Evolutionary conservation across 23 tunicate genomes (phyloP).

Genomic region (Ascidia mentula): DNA sequence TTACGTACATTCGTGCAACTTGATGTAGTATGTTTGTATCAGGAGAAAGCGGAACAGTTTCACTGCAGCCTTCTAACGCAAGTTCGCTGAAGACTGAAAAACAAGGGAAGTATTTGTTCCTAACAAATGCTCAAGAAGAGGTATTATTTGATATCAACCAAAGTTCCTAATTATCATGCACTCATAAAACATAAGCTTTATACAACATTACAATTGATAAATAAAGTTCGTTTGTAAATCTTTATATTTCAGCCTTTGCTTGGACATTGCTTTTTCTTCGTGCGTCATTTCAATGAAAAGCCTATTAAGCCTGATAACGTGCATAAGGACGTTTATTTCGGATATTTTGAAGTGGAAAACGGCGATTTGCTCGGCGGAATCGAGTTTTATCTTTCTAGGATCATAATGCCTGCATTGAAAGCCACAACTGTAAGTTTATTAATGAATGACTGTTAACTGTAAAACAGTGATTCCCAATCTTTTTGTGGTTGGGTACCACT

Average conservation of each 20-base stretch:
- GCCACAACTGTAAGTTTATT: constrained; percentile 64
- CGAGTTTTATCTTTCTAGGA: constrained; percentile 56
- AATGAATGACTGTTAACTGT: no score
- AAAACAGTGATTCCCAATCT: no score
- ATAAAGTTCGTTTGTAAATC: no score
- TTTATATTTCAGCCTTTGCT: constrained; percentile 48
- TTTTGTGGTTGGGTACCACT: no score
- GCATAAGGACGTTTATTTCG: constrained; percentile 66
- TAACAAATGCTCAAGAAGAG: constrained; percentile 79
- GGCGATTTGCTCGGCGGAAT: constrained; percentile 64
- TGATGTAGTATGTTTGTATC: not conserved
- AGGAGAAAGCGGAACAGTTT: not conserved
- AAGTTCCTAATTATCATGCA: no score
- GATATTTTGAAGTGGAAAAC: constrained; percentile 68
- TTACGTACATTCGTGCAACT: no score
- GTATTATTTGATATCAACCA: constrained; percentile 12
- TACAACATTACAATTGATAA: no score
- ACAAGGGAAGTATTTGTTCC: constrained; percentile 58
- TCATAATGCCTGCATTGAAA: constrained; percentile 52
- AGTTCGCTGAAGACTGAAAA: constrained; percentile 19
- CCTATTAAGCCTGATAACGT: constrained; percentile 46
- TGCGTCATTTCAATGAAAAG: constrained; percentile 70
- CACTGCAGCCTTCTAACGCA: not conserved
- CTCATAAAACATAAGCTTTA: no score
- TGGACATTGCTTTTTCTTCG: constrained; percentile 72